phyloP scores from a whole-genome alignment of 2,888 invertebrate genomes.

The Sarcophaga variegata region DNA sequence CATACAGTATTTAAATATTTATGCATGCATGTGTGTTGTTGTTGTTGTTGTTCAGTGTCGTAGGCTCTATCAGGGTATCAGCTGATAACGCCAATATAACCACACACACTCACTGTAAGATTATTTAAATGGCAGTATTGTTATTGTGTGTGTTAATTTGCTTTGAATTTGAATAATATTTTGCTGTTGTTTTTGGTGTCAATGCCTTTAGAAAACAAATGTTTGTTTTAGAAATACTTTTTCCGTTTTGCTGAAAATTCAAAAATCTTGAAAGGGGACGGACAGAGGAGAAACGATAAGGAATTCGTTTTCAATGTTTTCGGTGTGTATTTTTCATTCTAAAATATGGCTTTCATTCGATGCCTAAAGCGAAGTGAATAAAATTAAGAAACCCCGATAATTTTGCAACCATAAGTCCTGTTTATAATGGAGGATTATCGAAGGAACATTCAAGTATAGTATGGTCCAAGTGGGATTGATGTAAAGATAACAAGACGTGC shows the following conservation, averaged over 20 bases:
- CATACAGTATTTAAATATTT: background rate
- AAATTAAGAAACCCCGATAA: too few relatives aligned
- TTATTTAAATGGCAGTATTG: background rate
- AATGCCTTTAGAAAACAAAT: constrained; percentile 37
- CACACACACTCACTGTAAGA: background rate
- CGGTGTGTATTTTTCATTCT: background rate
- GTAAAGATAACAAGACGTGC: too few relatives aligned
- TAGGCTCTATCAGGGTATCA: constrained; percentile 32
- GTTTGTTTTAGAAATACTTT: constrained; percentile 4
- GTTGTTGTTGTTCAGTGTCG: constrained; percentile 19
- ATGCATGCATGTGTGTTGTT: background rate
- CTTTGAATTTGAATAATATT: background rate
- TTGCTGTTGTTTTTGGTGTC: constrained; percentile 5
- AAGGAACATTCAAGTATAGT: too few relatives aligned
- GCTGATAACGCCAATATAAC: constrained; percentile 11
- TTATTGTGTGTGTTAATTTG: background rate
- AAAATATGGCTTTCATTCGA: background rate
- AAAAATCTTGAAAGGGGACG: background rate
- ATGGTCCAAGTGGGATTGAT: too few relatives aligned
- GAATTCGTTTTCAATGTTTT: background rate
- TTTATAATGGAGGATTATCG: too few relatives aligned
- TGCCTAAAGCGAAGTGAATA: too few relatives aligned
- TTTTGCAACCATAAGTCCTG: too few relatives aligned
- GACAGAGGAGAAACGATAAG: background rate
- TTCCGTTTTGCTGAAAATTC: background rate